These are phyloP conservation scores for Drusus annulatus DNA, from an alignment of 1,140 invertebrate species.

Conservation along the genomic window DNA sequence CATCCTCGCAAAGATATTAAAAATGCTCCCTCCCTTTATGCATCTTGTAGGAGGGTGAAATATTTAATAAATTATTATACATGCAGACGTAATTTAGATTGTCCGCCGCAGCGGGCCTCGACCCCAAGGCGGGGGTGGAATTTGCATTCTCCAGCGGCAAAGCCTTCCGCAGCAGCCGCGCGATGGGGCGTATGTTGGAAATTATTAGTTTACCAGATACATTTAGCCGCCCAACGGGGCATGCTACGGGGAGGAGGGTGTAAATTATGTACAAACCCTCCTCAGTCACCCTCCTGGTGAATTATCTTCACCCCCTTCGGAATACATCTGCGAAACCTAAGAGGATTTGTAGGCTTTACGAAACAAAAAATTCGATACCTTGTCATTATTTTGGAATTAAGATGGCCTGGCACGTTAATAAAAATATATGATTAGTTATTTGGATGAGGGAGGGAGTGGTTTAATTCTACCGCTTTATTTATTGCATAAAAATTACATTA, in stretches of 20 bases:
- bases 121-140: conserved; percentile 44
- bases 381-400: conserved; percentile 48
- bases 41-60: conserved; percentile 32
- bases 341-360: conserved; percentile 50
- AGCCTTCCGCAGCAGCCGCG: conserved; percentile 44
- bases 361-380: conserved; percentile 35
- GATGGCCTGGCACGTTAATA: conserved; percentile 53
- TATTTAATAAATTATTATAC: conserved; percentile 58
- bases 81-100: conserved; percentile 58
- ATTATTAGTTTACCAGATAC: conserved; percentile 57
- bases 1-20: conserved; percentile 9
- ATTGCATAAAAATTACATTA: background rate
- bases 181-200: conserved; percentile 55
- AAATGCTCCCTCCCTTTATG: background rate
- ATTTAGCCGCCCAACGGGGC: conserved; percentile 29
- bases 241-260: background rate
- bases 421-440: conserved; percentile 18
- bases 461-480: background rate
- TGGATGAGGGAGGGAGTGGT: background rate
- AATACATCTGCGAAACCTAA: conserved; percentile 39
- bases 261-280: conserved; percentile 40
- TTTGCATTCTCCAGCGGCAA: conserved; percentile 57
- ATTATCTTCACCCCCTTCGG: conserved; percentile 36
- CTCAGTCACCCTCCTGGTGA: conserved; percentile 4
- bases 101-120: conserved; percentile 38